These are phyloP conservation scores for Trididemnum nubilum DNA, from an alignment of 23 tunicate genomes.

Conservation along the genomic window DNA sequence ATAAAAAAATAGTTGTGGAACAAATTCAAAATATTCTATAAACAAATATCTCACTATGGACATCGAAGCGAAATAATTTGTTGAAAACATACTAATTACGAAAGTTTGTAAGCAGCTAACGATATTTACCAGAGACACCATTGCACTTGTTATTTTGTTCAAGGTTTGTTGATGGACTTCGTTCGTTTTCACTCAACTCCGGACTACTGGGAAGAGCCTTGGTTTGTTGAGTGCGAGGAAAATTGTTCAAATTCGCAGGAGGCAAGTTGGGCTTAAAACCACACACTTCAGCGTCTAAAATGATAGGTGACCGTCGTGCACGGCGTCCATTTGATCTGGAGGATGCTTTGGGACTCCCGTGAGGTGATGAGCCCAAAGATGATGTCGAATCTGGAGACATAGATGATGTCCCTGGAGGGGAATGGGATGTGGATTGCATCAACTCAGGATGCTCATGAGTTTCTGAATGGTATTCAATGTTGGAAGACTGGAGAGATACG, in stretches of 20 bases:
- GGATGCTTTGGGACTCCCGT: slow-evolving; percentile 37
- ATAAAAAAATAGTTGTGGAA: no score
- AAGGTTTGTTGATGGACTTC: no score
- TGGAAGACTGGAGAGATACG: not conserved
- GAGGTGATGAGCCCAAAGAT: slow-evolving; percentile 41
- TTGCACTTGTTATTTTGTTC: no score
- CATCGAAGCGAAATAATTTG: no score
- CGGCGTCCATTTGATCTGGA: not conserved
- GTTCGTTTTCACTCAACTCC: no score
- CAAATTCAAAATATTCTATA: no score
- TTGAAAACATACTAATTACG: no score
- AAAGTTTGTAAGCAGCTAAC: no score
- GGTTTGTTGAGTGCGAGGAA: not conserved
- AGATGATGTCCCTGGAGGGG: slow-evolving; percentile 29
- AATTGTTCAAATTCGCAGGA: not conserved
- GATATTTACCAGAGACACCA: no score
- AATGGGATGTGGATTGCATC: not conserved
- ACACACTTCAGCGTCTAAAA: not conserved
- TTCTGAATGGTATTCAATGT: not conserved
- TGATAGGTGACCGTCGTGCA: not conserved
- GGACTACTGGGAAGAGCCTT: no score
- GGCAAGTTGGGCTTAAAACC: not conserved
- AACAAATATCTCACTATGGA: no score
- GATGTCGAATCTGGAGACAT: slow-evolving; percentile 47
- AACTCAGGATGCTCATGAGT: not conserved